These are phyloP conservation scores for Dipodomys ordii DNA, from an alignment of 2,113 vertebrate species.

Conservation along the genomic window DNA sequence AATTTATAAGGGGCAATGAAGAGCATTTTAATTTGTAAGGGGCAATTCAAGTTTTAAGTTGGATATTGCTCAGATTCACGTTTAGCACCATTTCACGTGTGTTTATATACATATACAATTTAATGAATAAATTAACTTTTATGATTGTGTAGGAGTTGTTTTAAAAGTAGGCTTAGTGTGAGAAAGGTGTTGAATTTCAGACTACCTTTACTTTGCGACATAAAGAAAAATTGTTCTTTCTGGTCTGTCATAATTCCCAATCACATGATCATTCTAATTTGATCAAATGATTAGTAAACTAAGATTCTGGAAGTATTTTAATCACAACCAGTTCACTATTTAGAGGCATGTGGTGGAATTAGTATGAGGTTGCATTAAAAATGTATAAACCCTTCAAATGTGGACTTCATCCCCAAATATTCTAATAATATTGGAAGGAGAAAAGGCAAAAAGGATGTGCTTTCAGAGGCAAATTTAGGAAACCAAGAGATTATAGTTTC, in stretches of 20 bases:
- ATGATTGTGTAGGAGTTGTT: slow-evolving; percentile 6
- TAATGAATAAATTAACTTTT: slow-evolving; percentile 41
- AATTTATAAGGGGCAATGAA: background rate
- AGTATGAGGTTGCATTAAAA: background rate
- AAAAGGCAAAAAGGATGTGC: background rate
- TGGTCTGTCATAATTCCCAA: background rate
- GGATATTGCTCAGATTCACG: background rate
- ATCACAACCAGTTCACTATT: background rate
- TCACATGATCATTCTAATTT: background rate
- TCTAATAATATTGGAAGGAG: background rate
- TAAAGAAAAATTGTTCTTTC: background rate
- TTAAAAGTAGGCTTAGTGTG: slow-evolving; percentile 38
- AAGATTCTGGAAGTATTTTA: background rate
- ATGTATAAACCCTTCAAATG: background rate
- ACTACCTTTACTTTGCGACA: slow-evolving; percentile 17
- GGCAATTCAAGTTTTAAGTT: background rate
- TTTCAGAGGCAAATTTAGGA: background rate
- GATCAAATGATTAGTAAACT: background rate
- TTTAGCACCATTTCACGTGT: background rate
- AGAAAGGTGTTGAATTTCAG: slow-evolving; percentile 28
- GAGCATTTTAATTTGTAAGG: background rate
- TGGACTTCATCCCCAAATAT: background rate
- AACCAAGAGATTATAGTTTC: background rate
- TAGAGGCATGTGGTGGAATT: background rate
- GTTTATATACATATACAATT: background rate